Conservation (phyloP, 1,140 invertebrate genomes). For the Adoxophyes honmai region DNA sequence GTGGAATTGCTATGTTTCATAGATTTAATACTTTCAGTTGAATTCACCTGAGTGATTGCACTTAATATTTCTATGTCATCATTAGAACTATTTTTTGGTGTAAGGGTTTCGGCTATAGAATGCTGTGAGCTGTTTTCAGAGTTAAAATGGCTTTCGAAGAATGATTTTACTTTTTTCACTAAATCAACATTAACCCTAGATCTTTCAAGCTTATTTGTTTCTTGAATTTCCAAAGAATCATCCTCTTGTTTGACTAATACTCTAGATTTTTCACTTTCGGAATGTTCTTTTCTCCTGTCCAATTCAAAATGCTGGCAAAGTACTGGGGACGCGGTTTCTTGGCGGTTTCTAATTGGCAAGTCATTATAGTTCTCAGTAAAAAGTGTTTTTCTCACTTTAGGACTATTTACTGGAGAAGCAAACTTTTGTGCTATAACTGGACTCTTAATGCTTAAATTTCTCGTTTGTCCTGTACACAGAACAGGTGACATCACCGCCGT, state of each 20-base stretch:
- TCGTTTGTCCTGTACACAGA: neutral
- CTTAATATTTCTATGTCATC: conserved; percentile 48
- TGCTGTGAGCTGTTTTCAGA: conserved; percentile 44
- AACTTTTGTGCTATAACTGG: conserved; percentile 33
- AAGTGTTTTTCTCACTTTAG: conserved; percentile 47
- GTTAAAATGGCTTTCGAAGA: conserved; percentile 50
- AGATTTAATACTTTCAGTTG: conserved; percentile 21
- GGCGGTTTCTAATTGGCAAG: neutral
- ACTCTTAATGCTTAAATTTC: conserved; percentile 22
- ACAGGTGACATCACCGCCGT: conserved; percentile 9
- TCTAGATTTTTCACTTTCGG: neutral
- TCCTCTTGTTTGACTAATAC: neutral
- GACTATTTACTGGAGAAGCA: conserved; percentile 25
- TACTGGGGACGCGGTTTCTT: neutral
- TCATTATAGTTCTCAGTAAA: conserved; percentile 19
- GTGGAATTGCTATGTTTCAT: conserved; percentile 12
- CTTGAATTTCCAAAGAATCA: conserved; percentile 10
- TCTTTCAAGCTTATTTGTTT: conserved; percentile 13
- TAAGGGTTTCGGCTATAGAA: conserved; percentile 45
- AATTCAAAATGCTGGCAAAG: neutral
- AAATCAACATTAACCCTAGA: conserved; percentile 25
- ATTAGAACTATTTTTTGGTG: conserved; percentile 38
- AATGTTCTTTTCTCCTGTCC: neutral
- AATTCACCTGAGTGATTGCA: conserved; percentile 26
- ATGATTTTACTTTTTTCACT: conserved; percentile 47